These are phyloP conservation scores for Osmerus eperlanus DNA, from an alignment of 2,113 vertebrate genomes.

Conservation along the genomic window DNA sequence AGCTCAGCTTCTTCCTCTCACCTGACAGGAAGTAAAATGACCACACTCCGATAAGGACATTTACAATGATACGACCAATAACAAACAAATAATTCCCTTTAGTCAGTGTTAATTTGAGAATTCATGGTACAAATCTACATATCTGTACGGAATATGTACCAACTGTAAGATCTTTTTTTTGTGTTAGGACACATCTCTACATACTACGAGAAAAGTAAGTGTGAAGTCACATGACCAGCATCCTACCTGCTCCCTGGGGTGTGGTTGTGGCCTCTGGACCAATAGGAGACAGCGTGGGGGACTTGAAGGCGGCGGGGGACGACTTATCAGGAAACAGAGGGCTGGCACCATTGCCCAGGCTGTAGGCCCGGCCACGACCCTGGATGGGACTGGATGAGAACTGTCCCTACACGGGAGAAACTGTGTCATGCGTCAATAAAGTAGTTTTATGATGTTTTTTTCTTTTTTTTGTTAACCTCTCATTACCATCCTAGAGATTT, in stretches of 20 bases:
- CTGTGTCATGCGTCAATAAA: background rate
- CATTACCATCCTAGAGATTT: too few species aligned
- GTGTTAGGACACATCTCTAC: too few species aligned
- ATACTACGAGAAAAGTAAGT: too few species aligned
- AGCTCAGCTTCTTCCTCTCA: slow-evolving; percentile 75
- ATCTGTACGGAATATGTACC: too few species aligned
- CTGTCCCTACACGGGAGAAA: slow-evolving; percentile 76
- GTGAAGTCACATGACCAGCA: too few species aligned
- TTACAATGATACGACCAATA: too few species aligned
- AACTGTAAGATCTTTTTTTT: too few species aligned
- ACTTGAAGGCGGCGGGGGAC: slow-evolving; percentile 67
- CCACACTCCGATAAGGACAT: background rate
- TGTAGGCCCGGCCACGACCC: slow-evolving; percentile 78
- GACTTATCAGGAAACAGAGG: slow-evolving; percentile 77
- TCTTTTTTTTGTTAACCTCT: too few species aligned
- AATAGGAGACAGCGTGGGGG: slow-evolving; percentile 87
- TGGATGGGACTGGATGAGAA: slow-evolving; percentile 96
- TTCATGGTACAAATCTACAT: too few species aligned
- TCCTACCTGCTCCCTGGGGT: slow-evolving; percentile 78
- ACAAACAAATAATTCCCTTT: too few species aligned
- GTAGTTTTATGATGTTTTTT: too few species aligned
- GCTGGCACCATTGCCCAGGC: slow-evolving; percentile 84
- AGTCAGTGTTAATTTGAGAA: too few species aligned
- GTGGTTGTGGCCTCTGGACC: slow-evolving; percentile 72
- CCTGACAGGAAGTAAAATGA: slow-evolving; percentile 21